These are phyloP conservation scores for Pogona vitticeps DNA, from an alignment of 2,113 vertebrate species.

Conservation along the genomic window DNA sequence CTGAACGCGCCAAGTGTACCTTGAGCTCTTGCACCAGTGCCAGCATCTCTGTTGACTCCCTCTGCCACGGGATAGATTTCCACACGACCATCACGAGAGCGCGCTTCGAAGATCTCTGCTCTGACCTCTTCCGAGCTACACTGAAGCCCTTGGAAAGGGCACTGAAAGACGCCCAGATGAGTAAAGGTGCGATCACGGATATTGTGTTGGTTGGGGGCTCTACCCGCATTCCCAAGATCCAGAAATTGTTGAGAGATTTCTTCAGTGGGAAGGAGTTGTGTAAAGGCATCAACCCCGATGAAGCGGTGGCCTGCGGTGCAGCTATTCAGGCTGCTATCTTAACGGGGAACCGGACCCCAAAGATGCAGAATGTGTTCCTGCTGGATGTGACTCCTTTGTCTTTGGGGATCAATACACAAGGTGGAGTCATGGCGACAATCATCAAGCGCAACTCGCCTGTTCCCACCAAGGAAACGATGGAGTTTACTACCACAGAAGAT, in stretches of 20 bases:
- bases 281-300: constrained; percentile 85
- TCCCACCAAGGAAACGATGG: constrained; percentile 80
- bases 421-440: constrained; percentile 82
- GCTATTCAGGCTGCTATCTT: constrained; percentile 82
- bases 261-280: constrained; percentile 84
- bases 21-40: constrained; percentile 83
- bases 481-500: constrained; percentile 72
- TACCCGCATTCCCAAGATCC: constrained; percentile 84
- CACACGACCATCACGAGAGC: constrained; percentile 83
- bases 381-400: constrained; percentile 83
- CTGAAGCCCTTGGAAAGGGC: constrained; percentile 81
- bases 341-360: constrained; percentile 81
- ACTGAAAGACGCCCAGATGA: constrained; percentile 80
- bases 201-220: constrained; percentile 82
- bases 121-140: constrained; percentile 75
- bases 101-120: constrained; percentile 76
- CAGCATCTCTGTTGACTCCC: constrained; percentile 82
- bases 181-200: constrained; percentile 69
- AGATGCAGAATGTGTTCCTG: constrained; percentile 82
- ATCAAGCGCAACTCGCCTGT: constrained; percentile 76
- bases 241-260: constrained; percentile 83
- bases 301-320: constrained; percentile 82
- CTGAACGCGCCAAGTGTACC: constrained; percentile 81
- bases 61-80: constrained; percentile 82
- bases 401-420: constrained; percentile 81